These are phyloP conservation scores for Stomatorhinus ivindoensis DNA, from an alignment of 2,113 vertebrate genomes.

Conservation along the genomic window DNA sequence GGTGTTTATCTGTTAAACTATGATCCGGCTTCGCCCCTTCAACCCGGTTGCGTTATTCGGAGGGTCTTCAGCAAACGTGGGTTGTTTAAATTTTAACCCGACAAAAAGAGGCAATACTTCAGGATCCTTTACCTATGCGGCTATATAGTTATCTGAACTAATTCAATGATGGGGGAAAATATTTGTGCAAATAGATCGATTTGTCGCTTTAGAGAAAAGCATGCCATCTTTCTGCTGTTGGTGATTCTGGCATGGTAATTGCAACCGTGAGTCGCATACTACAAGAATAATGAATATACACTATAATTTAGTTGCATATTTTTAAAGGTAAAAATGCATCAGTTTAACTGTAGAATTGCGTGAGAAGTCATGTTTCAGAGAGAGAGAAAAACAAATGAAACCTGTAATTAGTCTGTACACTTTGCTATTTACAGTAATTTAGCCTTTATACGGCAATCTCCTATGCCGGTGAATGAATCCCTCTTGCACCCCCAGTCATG, in stretches of 20 bases:
- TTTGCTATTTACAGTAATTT: neutral
- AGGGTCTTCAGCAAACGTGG: neutral
- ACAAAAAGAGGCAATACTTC: neutral
- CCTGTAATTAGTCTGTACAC: neutral
- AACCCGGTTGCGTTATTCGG: neutral
- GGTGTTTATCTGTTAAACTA: neutral
- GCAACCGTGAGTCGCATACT: neutral
- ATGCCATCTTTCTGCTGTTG: neutral
- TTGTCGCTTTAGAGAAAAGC: neutral
- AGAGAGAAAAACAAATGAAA: neutral
- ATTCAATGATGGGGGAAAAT: neutral
- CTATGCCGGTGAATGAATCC: neutral
- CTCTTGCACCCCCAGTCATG: neutral
- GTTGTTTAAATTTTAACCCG: neutral
- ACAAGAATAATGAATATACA: neutral
- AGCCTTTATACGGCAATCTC: neutral
- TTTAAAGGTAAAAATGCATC: neutral
- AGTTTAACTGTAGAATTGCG: neutral
- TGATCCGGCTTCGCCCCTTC: neutral
- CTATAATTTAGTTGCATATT: neutral
- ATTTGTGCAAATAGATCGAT: neutral
- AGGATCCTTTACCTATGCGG: neutral
- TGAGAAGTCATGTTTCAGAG: neutral
- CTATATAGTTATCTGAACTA: neutral
- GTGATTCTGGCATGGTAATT: neutral